phyloP scores from a whole-genome alignment of 2,888 invertebrate species.

The Philhelius pedissequus region DNA sequence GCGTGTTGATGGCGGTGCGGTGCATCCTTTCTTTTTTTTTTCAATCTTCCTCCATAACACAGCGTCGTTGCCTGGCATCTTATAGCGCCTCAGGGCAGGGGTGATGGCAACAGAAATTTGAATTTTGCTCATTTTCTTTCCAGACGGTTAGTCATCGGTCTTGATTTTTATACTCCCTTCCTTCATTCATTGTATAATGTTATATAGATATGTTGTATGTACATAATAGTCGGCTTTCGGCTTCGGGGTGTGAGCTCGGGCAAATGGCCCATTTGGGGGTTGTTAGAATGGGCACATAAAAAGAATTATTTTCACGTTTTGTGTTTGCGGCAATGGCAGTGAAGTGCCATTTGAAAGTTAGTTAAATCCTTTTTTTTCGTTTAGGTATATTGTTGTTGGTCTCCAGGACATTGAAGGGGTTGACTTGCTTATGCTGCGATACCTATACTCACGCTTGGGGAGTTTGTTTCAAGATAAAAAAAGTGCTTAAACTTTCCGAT shows the following conservation, averaged over 20 bases:
- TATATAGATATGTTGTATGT: no score
- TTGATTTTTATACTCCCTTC: slow-evolving; percentile 78
- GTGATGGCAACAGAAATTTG: slow-evolving; percentile 47
- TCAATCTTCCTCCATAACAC: slow-evolving; percentile 66
- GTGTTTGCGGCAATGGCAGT: slow-evolving; percentile 69
- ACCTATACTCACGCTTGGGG: slow-evolving; percentile 51
- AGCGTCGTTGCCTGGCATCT: background rate
- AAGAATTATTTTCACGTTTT: slow-evolving; percentile 78
- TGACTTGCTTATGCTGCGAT: background rate
- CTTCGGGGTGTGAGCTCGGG: slow-evolving; percentile 76
- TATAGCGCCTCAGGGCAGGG: background rate
- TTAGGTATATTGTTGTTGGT: background rate
- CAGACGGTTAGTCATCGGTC: slow-evolving; percentile 66
- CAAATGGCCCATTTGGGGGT: slow-evolving; percentile 79
- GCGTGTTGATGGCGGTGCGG: slow-evolving; percentile 10
- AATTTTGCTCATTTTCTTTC: slow-evolving; percentile 66
- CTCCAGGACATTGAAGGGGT: slow-evolving; percentile 31
- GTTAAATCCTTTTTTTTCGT: slow-evolving; percentile 63
- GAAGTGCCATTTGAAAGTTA: slow-evolving; percentile 68
- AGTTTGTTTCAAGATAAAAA: slow-evolving; percentile 45
- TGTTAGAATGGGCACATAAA: slow-evolving; percentile 79
- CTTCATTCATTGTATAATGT: slow-evolving; percentile 62
- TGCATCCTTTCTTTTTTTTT: slow-evolving; percentile 50
- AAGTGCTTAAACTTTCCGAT: slow-evolving; percentile 30
- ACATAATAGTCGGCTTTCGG: slow-evolving; percentile 11